Evolutionary conservation across 1,140 invertebrate species (phyloP).

Genomic region (Papilio machaon): DNA sequence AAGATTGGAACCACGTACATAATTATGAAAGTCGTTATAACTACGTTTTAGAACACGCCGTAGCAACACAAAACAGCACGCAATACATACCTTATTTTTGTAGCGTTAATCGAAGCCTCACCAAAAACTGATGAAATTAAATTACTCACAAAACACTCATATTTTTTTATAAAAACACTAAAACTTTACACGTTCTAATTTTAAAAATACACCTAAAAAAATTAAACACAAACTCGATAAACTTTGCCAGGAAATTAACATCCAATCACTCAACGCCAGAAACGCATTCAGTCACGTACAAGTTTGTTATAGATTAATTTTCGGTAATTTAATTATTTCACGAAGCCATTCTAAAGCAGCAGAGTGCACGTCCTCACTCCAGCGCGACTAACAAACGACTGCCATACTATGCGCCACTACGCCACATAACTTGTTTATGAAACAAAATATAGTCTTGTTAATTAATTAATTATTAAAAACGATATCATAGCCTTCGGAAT

Average conservation of each 20-base stretch:
- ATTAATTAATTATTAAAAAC: conserved; percentile 34
- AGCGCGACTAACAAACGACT: not conserved
- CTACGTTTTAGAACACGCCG: not conserved
- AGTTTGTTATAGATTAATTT: conserved; percentile 23
- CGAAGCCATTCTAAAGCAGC: conserved; percentile 4
- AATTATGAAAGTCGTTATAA: not conserved
- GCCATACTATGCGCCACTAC: conserved; percentile 27
- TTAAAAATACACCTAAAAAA: not conserved
- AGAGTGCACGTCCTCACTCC: conserved; percentile 7
- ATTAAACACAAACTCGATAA: not conserved
- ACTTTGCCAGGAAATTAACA: not conserved
- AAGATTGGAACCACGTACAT: not conserved
- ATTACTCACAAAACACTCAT: not conserved
- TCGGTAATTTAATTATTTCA: conserved; percentile 34
- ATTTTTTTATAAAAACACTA: not conserved
- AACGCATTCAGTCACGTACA: conserved; percentile 9
- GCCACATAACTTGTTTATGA: conserved; percentile 28
- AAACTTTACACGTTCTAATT: not conserved
- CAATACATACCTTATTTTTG: conserved; percentile 9
- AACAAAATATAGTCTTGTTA: conserved; percentile 24
- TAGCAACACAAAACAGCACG: not conserved
- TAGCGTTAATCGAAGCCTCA: not conserved
- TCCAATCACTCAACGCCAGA: conserved; percentile 19
- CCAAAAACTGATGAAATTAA: not conserved
- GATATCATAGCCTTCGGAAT: conserved; percentile 19